A percentile compares a stretch with the other conserved stretches of the same genome.
These are phyloP conservation scores for Phrynosoma platyrhinos DNA, from an alignment of 2,113 vertebrate genomes.

Conservation along the genomic window DNA sequence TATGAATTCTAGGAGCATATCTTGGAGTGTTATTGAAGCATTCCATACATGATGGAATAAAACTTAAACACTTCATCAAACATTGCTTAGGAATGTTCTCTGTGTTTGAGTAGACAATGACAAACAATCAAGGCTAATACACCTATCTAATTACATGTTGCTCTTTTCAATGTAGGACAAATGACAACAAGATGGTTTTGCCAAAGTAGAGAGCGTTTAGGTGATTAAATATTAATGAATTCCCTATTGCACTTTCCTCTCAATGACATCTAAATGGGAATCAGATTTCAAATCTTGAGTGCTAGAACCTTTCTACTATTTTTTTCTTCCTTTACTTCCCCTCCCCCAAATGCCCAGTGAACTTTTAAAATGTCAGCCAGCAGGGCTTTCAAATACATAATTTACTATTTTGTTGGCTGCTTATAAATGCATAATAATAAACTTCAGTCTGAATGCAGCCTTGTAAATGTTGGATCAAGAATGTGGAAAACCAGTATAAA, in stretches of 20 bases:
- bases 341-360: conserved; percentile 64
- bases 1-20: conserved; percentile 23
- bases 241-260: conserved; percentile 64
- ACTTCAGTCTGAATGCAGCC: conserved; percentile 68
- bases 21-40: conserved; percentile 36
- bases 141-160: conserved; percentile 65
- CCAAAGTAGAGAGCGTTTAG: conserved; percentile 68
- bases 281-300: conserved; percentile 71
- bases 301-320: conserved; percentile 61
- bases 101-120: conserved; percentile 56
- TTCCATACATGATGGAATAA: conserved; percentile 34
- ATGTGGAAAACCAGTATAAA: conserved; percentile 63
- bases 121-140: conserved; percentile 67
- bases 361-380: conserved; percentile 82
- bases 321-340: conserved; percentile 2
- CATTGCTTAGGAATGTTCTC: conserved; percentile 55
- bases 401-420: conserved; percentile 78
- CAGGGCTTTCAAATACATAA: conserved; percentile 77
- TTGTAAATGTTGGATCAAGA: conserved; percentile 74
- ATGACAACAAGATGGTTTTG: conserved; percentile 68
- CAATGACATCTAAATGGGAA: conserved; percentile 73
- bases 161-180: conserved; percentile 68
- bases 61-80: conserved; percentile 59
- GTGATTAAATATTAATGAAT: conserved; percentile 77
- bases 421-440: conserved; percentile 78